Percentiles rank a stretch among this genome's conserved stretches.
Conservation (phyloP, 1,140 invertebrate species). For the Drosophila pseudoobscura region DNA sequence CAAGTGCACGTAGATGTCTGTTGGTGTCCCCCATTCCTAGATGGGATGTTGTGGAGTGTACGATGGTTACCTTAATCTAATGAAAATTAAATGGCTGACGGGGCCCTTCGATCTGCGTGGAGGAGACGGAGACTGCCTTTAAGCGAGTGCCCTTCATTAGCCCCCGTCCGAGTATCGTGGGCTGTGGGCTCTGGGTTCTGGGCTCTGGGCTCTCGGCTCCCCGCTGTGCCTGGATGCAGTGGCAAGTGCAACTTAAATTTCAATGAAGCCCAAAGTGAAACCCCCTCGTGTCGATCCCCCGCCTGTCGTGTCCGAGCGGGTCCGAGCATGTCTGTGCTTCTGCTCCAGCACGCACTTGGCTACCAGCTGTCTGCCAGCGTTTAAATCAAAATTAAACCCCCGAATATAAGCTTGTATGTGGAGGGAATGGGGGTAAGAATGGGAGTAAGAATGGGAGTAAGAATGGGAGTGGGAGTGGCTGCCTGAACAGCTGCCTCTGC, state of each 20-base stretch:
- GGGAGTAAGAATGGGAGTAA: too few species aligned
- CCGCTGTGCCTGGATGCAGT: not conserved
- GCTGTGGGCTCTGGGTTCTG: too few species aligned
- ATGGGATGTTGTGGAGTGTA: too few species aligned
- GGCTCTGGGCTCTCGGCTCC: not conserved
- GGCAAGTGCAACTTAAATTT: conserved; percentile 65
- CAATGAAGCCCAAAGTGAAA: conserved; percentile 36
- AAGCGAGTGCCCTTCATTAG: conserved; percentile 63
- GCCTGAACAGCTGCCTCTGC: conserved; percentile 38
- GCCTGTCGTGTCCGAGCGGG: conserved; percentile 50
- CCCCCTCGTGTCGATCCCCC: conserved; percentile 20
- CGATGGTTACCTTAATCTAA: conserved; percentile 68
- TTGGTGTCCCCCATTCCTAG: not conserved
- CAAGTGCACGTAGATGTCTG: not conserved
- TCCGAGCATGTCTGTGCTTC: conserved; percentile 52
- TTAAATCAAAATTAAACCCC: conserved; percentile 80
- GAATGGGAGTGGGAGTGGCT: too few species aligned
- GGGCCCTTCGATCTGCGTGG: conserved; percentile 29
- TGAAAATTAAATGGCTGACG: conserved; percentile 66
- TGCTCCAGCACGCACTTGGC: conserved; percentile 63
- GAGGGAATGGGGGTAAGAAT: not conserved
- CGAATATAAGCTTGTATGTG: conserved; percentile 66
- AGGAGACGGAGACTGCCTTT: conserved; percentile 22
- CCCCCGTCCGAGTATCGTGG: not conserved
- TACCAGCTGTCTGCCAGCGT: conserved; percentile 70